phyloP scores from a whole-genome alignment of 1,140 invertebrate species.

The Brachionus angularis region DNA sequence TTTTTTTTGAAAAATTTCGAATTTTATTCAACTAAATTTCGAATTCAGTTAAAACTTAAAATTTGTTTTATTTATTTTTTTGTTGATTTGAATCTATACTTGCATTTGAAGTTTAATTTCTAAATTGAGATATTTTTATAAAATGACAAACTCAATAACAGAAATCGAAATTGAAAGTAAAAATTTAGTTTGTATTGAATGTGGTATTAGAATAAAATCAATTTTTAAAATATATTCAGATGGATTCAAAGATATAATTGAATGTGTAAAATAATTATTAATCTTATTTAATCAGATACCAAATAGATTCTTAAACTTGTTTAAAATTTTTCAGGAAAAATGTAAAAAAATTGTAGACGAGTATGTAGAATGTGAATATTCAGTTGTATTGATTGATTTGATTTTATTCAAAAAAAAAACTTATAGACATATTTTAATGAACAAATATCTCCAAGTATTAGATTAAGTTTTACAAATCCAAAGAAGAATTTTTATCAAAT shows the following conservation, averaged over 20 bases:
- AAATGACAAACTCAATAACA: neutral
- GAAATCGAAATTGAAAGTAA: neutral
- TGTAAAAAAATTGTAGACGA: conserved; percentile 25
- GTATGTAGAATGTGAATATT: conserved; percentile 33
- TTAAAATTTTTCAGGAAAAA: neutral
- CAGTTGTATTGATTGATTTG: conserved; percentile 14
- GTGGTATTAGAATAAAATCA: neutral
- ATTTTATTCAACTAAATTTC: too few relatives aligned
- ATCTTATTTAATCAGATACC: neutral
- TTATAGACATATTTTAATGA: conserved; percentile 35
- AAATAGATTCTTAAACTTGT: too few relatives aligned
- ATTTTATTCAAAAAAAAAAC: conserved; percentile 32
- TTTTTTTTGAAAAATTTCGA: too few relatives aligned
- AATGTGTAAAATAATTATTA: conserved; percentile 33
- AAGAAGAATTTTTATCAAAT: too few relatives aligned
- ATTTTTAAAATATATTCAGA: conserved; percentile 40
- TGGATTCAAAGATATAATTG: conserved; percentile 26
- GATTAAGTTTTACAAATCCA: too few relatives aligned
- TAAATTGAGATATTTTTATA: too few relatives aligned
- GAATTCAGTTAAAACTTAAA: too few relatives aligned
- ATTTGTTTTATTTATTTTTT: too few relatives aligned
- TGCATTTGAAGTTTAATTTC: too few relatives aligned
- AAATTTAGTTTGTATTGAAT: conserved; percentile 39
- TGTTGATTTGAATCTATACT: too few relatives aligned
- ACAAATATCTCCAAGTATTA: conserved; percentile 5